These are phyloP conservation scores for Caenorhabditis zanzibari DNA, from an alignment of 2,888 invertebrate genomes.

Conservation along the genomic window DNA sequence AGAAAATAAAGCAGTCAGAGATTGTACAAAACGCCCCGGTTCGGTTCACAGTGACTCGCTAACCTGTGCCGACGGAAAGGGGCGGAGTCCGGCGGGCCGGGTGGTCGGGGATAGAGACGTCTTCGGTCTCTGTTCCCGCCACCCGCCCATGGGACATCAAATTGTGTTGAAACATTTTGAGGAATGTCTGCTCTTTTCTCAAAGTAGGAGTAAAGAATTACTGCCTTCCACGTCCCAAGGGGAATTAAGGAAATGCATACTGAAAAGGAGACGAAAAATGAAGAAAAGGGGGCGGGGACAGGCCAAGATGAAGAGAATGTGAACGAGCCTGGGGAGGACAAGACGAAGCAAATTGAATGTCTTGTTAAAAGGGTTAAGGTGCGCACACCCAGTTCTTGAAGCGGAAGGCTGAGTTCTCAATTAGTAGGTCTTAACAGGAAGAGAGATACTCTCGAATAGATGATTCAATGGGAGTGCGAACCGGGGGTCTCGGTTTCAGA, in stretches of 20 bases:
- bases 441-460: too few species aligned
- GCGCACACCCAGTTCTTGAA: slow-evolving; percentile 10
- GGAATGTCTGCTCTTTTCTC: slow-evolving; percentile 39
- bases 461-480: slow-evolving; percentile 25
- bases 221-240: slow-evolving; percentile 52
- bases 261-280: slow-evolving; percentile 10
- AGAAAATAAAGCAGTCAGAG: slow-evolving; percentile 39
- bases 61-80: slow-evolving; percentile 54
- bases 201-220: slow-evolving; percentile 62
- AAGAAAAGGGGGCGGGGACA: slow-evolving; percentile 23
- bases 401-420: slow-evolving; percentile 48
- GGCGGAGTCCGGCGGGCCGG: slow-evolving; percentile 55
- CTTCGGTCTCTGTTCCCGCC: slow-evolving; percentile 21
- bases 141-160: slow-evolving; percentile 60
- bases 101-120: slow-evolving; percentile 41
- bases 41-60: slow-evolving; percentile 59
- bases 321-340: slow-evolving; percentile 38
- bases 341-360: slow-evolving; percentile 42
- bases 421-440: slow-evolving; percentile 55
- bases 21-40: slow-evolving; percentile 39
- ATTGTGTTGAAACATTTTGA: slow-evolving; percentile 68
- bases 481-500: slow-evolving; percentile 56
- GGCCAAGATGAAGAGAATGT: slow-evolving; percentile 20
- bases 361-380: slow-evolving; percentile 57
- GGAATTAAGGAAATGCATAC: slow-evolving; percentile 59